Conservation (phyloP, 2,797 vertebrate species). For the Craterocephalus amniculus region DNA sequence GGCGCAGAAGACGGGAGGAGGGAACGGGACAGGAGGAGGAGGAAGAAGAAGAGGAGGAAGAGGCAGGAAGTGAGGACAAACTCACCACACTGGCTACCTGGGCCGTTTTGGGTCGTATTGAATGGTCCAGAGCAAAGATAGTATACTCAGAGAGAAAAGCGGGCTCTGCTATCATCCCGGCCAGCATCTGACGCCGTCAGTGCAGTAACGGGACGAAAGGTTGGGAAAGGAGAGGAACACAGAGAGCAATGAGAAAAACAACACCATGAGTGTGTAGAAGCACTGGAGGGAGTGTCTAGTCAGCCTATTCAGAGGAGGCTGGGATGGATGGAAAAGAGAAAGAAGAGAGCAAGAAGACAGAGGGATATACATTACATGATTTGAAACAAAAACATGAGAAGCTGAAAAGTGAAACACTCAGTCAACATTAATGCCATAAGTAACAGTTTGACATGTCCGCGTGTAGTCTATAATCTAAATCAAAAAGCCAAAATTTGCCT, state of each 20-base stretch:
- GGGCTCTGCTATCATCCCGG: slow-evolving; percentile 99
- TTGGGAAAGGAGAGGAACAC: slow-evolving; percentile 85
- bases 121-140: slow-evolving; percentile 99
- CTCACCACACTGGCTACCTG: slow-evolving; percentile 98
- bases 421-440: slow-evolving; percentile 71
- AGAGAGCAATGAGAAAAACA: slow-evolving; percentile 90
- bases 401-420: slow-evolving; percentile 67
- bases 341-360: slow-evolving; percentile 25
- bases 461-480: neutral
- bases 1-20: slow-evolving; percentile 80
- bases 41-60: slow-evolving; percentile 69
- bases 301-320: slow-evolving; percentile 42
- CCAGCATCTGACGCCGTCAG: slow-evolving; percentile 95
- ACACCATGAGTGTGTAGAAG: slow-evolving; percentile 82
- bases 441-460: slow-evolving; percentile 76
- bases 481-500: slow-evolving; percentile 19
- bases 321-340: slow-evolving; percentile 37
- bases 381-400: slow-evolving; percentile 59
- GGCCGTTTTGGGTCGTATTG: slow-evolving; percentile 92
- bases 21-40: slow-evolving; percentile 68
- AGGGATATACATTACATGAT: slow-evolving; percentile 46
- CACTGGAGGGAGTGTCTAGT: slow-evolving; percentile 54
- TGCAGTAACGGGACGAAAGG: slow-evolving; percentile 83
- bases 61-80: slow-evolving; percentile 85
- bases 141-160: slow-evolving; percentile 99